Evolutionary conservation across 2,113 vertebrate species (phyloP).

Genomic region (Psittacus erithacus): DNA sequence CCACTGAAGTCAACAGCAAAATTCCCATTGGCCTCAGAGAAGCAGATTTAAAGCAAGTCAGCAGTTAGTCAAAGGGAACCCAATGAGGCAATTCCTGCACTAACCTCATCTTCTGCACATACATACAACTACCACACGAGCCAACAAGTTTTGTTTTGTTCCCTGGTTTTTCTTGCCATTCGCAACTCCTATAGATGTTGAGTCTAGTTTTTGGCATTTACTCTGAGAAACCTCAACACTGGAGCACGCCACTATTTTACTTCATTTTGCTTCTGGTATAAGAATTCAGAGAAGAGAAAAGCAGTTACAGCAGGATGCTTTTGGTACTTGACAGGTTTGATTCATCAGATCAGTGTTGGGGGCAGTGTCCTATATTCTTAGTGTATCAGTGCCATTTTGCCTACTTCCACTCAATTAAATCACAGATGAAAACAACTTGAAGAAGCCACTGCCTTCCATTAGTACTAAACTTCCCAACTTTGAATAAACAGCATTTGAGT

Average conservation of each 20-base stretch:
- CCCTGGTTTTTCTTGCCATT: conserved; percentile 44
- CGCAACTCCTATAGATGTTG: conserved; percentile 14
- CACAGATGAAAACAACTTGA: background rate
- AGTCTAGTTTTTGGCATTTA: conserved; percentile 64
- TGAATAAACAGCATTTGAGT: background rate
- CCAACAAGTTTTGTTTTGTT: conserved; percentile 28
- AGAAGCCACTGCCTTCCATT: background rate
- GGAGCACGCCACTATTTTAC: background rate
- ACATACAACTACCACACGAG: background rate
- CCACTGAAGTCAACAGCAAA: conserved; percentile 33
- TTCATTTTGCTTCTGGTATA: conserved; percentile 31
- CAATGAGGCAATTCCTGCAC: background rate
- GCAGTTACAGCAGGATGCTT: conserved; percentile 46
- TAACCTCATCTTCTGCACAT: background rate
- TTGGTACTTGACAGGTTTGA: conserved; percentile 6
- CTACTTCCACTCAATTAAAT: background rate
- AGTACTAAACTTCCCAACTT: background rate
- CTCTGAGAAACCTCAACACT: conserved; percentile 64
- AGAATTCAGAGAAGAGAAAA: conserved; percentile 56
- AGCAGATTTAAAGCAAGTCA: conserved; percentile 18
- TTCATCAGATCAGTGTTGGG: background rate
- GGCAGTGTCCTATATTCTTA: background rate
- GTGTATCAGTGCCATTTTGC: background rate
- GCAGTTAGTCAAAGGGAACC: conserved; percentile 42
- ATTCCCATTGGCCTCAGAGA: conserved; percentile 28